Evolutionary conservation across 2,113 vertebrate genomes (phyloP).

Genomic region (Siphamia tubifer): DNA sequence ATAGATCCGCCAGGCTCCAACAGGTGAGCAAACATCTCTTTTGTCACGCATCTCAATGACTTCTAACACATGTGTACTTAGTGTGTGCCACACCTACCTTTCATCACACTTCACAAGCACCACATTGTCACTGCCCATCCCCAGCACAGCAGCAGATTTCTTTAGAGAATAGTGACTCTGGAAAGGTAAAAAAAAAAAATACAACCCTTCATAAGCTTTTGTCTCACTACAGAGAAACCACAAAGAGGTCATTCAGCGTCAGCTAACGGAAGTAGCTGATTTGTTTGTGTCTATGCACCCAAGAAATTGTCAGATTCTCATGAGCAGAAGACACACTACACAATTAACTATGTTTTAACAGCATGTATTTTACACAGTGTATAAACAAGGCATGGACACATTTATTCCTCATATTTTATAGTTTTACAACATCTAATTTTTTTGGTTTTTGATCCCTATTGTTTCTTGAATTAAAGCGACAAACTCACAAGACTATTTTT

Average conservation of each 20-base stretch:
- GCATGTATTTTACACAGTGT: too few species aligned
- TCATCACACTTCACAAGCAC: constrained; percentile 77
- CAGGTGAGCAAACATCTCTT: constrained; percentile 52
- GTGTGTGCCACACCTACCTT: constrained; percentile 56
- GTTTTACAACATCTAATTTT: too few species aligned
- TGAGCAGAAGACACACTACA: too few species aligned
- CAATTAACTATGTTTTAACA: too few species aligned
- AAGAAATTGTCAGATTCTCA: background rate
- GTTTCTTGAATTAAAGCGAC: too few species aligned
- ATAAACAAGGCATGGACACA: too few species aligned
- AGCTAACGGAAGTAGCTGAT: background rate
- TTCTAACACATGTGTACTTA: background rate
- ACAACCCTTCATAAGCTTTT: background rate
- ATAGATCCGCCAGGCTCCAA: background rate
- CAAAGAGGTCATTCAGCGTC: background rate
- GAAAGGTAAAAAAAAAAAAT: constrained; percentile 11
- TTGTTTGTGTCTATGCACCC: background rate
- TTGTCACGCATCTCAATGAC: background rate
- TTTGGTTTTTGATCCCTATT: too few species aligned
- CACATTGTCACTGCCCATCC: constrained; percentile 76
- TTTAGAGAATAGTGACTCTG: constrained; percentile 80
- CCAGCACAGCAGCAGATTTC: constrained; percentile 70
- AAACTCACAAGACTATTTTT: too few species aligned
- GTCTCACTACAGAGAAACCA: background rate
- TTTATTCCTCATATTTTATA: too few species aligned